Percentiles rank a stretch among this genome's conserved stretches.
phyloP scores from a whole-genome alignment of 2,888 invertebrate genomes.

The Polydrusus pterygomalis region DNA sequence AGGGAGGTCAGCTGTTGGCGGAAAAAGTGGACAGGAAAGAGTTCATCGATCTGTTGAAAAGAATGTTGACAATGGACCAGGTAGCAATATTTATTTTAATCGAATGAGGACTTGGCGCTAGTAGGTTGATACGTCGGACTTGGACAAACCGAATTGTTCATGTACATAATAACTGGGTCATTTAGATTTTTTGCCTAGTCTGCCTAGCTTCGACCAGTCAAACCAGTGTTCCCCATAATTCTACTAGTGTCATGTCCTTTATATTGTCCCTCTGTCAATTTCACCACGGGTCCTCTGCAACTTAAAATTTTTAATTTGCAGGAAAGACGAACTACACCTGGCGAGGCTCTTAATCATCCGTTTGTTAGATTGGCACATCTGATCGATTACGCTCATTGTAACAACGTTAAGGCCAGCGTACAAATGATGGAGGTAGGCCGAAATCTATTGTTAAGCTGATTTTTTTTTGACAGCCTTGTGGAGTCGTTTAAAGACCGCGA shows the following conservation, averaged over 20 bases:
- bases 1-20: slow-evolving; percentile 95
- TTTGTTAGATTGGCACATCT: slow-evolving; percentile 95
- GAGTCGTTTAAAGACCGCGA: too few relatives aligned
- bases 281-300: slow-evolving; percentile 50
- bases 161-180: not conserved
- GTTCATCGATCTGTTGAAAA: slow-evolving; percentile 97
- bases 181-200: too few relatives aligned
- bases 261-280: not conserved
- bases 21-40: slow-evolving; percentile 98
- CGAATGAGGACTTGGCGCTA: slow-evolving; percentile 2
- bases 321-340: slow-evolving; percentile 96
- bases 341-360: slow-evolving; percentile 95
- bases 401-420: slow-evolving; percentile 96
- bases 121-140: too few relatives aligned
- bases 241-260: slow-evolving; percentile 9
- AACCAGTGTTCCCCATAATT: too few relatives aligned
- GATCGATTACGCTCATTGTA: slow-evolving; percentile 96
- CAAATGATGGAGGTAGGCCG: slow-evolving; percentile 93
- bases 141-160: too few relatives aligned
- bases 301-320: slow-evolving; percentile 68
- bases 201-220: too few relatives aligned
- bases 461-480: too few relatives aligned
- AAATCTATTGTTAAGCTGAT: not conserved
- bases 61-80: slow-evolving; percentile 99
- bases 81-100: slow-evolving; percentile 74